Evolutionary conservation across 2,888 invertebrate genomes (phyloP), one percentile per base, ranked within the genome.

Genomic region (Leptopilina drosophilae): DNA sequence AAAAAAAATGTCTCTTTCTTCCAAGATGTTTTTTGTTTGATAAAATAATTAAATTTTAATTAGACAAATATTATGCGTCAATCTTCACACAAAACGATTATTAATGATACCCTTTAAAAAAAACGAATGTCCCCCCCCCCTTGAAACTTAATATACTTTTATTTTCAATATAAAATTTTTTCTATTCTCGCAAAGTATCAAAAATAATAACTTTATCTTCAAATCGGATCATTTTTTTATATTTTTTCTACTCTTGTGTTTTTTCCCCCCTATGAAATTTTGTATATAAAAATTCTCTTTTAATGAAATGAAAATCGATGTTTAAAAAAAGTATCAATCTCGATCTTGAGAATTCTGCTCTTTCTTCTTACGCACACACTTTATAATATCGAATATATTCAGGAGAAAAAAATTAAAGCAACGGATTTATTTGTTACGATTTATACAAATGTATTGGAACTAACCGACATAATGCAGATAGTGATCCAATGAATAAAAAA

Each of bases 401-500:
- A 15, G 15, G 9, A 33, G 0, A 33, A 73, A 73, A 73, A 73
- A 73, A 73, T 33, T 73, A 73, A 12, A 9, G 53, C 53, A 56
- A 73, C 56, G 14, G 56, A 73, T 33, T 53, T 46, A 7, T 46
- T 49, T 20, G 20, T 20, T 67, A 20, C 67, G 49, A 53, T 73
- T n/a, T 49, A 49, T 49, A 9, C 12, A 73, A 56, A 53, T 73
- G 26, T 6, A 5, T 49, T 69, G 33, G 9, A 14, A 53, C 26
- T 73, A 73, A 73, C 73, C 73, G 73, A 33, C 53, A 49, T 11
- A 73, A 56, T 56, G 56, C 53, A 73, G 73, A 73, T 73, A 73
- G 33, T 33, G 33, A 73, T 73, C 73, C 33, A 53, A n/a, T 56
- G 73, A 69, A 49, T n/a, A n/a, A 69, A 56, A 69, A 49, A 49